These are phyloP conservation scores for Apamea monoglypha DNA, from an alignment of 2,888 invertebrate species.

Conservation along the genomic window DNA sequence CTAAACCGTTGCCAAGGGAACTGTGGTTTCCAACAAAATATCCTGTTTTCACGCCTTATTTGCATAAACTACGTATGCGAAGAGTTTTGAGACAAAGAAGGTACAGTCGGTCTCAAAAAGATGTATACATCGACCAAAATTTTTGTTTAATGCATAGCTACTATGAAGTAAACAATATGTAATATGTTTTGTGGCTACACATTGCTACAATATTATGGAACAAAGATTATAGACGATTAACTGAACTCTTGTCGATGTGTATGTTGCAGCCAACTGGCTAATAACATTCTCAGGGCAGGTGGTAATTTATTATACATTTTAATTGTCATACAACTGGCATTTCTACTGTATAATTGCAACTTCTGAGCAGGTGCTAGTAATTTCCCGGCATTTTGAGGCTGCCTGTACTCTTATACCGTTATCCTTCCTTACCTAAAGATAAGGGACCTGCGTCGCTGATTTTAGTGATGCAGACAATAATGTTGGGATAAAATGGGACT, in stretches of 20 bases:
- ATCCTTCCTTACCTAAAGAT: slow-evolving; percentile 32
- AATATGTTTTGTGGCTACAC: not conserved
- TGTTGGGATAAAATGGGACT: slow-evolving; percentile 17
- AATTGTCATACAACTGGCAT: too few species aligned
- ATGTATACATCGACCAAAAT: not conserved
- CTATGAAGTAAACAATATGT: not conserved
- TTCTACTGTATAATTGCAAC: too few species aligned
- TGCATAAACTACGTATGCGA: slow-evolving; percentile 67
- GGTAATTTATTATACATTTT: too few species aligned
- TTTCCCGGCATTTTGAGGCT: too few species aligned
- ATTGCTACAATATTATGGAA: not conserved
- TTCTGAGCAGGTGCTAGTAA: too few species aligned
- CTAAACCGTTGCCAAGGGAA: slow-evolving; percentile 68
- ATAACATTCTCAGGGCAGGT: too few species aligned
- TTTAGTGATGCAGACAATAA: slow-evolving; percentile 34
- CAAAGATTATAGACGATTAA: not conserved
- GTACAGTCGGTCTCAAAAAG: not conserved
- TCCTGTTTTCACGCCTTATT: slow-evolving; percentile 70
- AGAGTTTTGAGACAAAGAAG: slow-evolving; percentile 53
- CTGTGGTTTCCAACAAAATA: slow-evolving; percentile 67
- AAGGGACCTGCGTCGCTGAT: slow-evolving; percentile 47
- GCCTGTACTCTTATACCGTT: slow-evolving; percentile 7
- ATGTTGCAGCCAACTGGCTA: too few species aligned
- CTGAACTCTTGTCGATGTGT: not conserved
- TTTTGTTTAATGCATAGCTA: not conserved